These are phyloP conservation scores for Diadema setosum DNA, from an alignment of 35 echinoderm and acorn worm genomes.

Conservation along the genomic window DNA sequence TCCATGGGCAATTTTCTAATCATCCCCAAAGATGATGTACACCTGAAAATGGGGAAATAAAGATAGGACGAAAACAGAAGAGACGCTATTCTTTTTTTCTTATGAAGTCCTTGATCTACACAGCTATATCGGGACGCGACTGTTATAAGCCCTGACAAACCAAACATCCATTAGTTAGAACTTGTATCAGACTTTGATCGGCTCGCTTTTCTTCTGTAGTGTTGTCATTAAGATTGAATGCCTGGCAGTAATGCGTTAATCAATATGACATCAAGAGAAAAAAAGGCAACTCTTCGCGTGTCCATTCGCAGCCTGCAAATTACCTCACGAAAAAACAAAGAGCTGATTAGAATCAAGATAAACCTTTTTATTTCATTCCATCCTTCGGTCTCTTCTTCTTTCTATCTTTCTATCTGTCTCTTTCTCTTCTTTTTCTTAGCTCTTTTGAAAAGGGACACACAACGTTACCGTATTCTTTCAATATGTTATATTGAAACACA, in stretches of 20 bases:
- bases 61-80: neutral
- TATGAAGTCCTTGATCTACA: slow-evolving; percentile 1
- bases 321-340: no score
- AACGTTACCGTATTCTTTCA: no score
- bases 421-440: neutral
- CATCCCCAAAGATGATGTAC: neutral
- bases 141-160: neutral
- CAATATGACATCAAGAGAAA: neutral
- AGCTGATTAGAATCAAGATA: no score
- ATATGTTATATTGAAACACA: no score
- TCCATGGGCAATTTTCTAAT: neutral
- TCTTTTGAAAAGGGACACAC: no score
- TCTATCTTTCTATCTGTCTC: neutral
- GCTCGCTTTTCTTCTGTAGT: neutral
- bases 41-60: neutral
- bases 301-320: neutral
- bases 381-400: no score
- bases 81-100: no score
- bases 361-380: no score
- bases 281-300: neutral
- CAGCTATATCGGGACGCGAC: neutral
- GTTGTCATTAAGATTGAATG: slow-evolving; percentile 7
- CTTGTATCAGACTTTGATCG: slow-evolving; percentile 4
- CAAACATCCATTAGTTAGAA: slow-evolving; percentile 7
- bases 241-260: neutral